Evolutionary conservation across 2,888 invertebrate species (phyloP).

Genomic region (Parapristionchus giblindavisi): DNA sequence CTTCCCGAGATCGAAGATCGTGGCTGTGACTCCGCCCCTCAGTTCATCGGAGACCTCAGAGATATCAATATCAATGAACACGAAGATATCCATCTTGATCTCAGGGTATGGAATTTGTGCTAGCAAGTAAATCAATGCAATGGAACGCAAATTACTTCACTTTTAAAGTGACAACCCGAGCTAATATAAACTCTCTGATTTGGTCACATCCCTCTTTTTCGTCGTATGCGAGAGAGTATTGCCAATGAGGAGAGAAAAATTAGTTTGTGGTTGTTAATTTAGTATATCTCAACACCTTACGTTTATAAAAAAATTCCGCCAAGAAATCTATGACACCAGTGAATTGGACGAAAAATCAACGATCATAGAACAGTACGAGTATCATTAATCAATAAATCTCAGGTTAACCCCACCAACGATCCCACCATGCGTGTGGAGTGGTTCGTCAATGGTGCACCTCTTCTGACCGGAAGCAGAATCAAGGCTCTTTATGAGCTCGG

Average conservation of each 20-base stretch:
- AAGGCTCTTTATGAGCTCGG: constrained; percentile 80
- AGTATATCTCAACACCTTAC: no score
- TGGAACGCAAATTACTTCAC: no score
- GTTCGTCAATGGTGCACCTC: constrained; percentile 92
- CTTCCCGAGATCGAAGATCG: constrained; percentile 47
- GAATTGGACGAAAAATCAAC: no score
- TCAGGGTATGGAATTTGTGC: constrained; percentile 47
- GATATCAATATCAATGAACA: constrained; percentile 63
- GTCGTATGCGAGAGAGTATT: no score
- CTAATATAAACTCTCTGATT: no score
- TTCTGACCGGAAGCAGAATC: constrained; percentile 75
- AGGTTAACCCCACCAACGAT: constrained; percentile 91
- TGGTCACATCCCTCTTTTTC: no score
- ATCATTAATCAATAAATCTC: constrained; percentile 17
- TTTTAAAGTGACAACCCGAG: no score
- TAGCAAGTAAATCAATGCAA: background rate
- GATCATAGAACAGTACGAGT: no score
- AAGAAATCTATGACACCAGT: no score
- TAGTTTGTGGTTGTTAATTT: no score
- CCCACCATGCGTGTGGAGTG: constrained; percentile 98
- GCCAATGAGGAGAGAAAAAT: no score
- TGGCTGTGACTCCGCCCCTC: constrained; percentile 65
- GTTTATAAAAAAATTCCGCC: no score
- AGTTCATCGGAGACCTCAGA: constrained; percentile 64
- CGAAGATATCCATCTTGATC: constrained; percentile 64